Evolutionary conservation across 2,888 invertebrate genomes (phyloP), one percentile per base, ranked within the genome.

Genomic region (Phragmatobia fuliginosa): DNA sequence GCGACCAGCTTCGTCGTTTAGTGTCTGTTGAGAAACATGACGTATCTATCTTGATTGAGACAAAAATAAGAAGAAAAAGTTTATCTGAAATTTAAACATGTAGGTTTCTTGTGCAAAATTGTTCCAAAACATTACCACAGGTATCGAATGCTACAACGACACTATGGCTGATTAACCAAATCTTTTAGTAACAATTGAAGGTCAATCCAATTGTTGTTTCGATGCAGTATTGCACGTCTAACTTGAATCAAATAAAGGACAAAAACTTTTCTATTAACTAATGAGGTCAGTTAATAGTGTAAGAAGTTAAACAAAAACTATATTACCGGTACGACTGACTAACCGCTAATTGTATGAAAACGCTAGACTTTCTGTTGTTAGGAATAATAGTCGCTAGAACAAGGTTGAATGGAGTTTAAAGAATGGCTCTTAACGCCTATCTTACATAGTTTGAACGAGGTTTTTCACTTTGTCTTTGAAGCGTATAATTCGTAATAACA

Each of bases 251-350:
- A 83, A 81, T 85, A 83, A 86, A 90, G 88, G 89, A 91, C 91
- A 90, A 88, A 82, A 80, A 21, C 72, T 83, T 88, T 88, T 87
- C 85, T 83, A 80, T 80, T 85, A 81, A 79, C 83, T 86, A 91
- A 90, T 88, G 88, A 93, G 91, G 92, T 91, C 90, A 85, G 75
- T 83, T 85, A 82, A 78, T 82, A 84, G 80, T 75, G 86, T 87
- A 94, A 93, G 87, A 93, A 93, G 79, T 84, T 67, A 80, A 71
- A 87, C 85, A 93, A 94, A 92, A 92, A 92, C 80, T 71, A 75
- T 79, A 84, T 85, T 86, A 86, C 79, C 81, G 76, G 83, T 85
- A 77, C 88, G 85, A 88, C 80, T 89, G 88, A 85, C 87, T 88
- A 88, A 87, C 83, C 86, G 78, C 88, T 90, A 90, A 91, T 90